Evolutionary conservation across 1,140 invertebrate genomes (phyloP).

Genomic region (Thaumatotibia leucotreta): DNA sequence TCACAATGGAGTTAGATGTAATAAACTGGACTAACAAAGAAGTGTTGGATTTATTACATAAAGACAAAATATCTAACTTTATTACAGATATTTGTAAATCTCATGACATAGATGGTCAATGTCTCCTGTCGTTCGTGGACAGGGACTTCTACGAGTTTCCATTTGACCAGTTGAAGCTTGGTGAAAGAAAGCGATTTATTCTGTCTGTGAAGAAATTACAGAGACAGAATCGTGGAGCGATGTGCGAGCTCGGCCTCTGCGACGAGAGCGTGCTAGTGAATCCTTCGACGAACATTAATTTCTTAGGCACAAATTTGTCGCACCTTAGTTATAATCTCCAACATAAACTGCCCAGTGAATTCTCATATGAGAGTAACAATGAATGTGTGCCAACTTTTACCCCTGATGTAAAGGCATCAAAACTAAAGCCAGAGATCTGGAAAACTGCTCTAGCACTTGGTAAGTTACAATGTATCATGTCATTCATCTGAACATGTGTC

Average conservation of each 20-base stretch:
- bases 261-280: constrained; percentile 52
- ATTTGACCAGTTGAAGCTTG: constrained; percentile 62
- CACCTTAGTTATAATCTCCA: constrained; percentile 72
- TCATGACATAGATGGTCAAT: constrained; percentile 68
- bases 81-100: constrained; percentile 61
- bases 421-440: constrained; percentile 73
- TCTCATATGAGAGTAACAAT: constrained; percentile 43
- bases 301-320: constrained; percentile 69
- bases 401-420: constrained; percentile 67
- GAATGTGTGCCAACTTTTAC: constrained; percentile 57
- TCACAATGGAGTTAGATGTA: constrained; percentile 64
- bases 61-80: constrained; percentile 64
- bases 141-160: constrained; percentile 72
- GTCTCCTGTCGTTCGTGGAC: constrained; percentile 66
- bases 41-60: constrained; percentile 70
- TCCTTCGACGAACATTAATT: constrained; percentile 70
- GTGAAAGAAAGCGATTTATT: constrained; percentile 69
- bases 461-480: constrained; percentile 29
- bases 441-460: constrained; percentile 74
- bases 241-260: constrained; percentile 66
- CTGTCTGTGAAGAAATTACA: constrained; percentile 68
- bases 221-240: constrained; percentile 61
- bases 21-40: constrained; percentile 73
- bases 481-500: background rate
- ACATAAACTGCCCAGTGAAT: constrained; percentile 55